Evolutionary conservation across 1,140 invertebrate genomes (phyloP).

Genomic region (Drosophila fuyamai): DNA sequence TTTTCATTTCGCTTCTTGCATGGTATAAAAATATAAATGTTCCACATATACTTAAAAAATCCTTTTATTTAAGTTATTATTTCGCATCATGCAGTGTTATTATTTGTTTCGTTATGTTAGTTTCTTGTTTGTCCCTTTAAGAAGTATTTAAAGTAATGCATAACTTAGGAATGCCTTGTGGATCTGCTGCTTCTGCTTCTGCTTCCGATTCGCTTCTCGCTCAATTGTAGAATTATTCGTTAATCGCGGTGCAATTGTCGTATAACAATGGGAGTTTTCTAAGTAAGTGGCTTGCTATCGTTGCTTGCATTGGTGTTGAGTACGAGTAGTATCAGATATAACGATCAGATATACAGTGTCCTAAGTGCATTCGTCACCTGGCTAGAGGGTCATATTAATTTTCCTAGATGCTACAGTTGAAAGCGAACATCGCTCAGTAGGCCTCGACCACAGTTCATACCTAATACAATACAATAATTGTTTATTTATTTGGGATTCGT

Average conservation of each 20-base stretch:
- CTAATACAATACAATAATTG: conserved; percentile 50
- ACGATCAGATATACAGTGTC: conserved; percentile 39
- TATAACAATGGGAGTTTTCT: conserved; percentile 60
- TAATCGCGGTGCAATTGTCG: conserved; percentile 40
- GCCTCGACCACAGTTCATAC: conserved; percentile 66
- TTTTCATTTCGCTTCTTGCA: conserved; percentile 71
- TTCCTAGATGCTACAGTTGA: conserved; percentile 74
- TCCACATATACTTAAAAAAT: conserved; percentile 79
- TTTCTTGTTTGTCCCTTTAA: conserved; percentile 30
- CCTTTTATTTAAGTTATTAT: conserved; percentile 59
- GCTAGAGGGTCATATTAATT: conserved; percentile 67
- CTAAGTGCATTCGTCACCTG: conserved; percentile 32
- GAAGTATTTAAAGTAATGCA: conserved; percentile 48
- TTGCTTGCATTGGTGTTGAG: conserved; percentile 66
- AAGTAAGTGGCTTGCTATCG: conserved; percentile 70
- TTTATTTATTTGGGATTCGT: conserved; percentile 31
- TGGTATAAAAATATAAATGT: conserved; percentile 84
- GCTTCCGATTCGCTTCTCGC: conserved; percentile 17
- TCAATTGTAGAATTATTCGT: conserved; percentile 28
- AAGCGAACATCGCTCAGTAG: conserved; percentile 84
- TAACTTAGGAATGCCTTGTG: conserved; percentile 56
- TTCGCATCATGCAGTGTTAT: conserved; percentile 44
- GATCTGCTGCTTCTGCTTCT: conserved; percentile 13
- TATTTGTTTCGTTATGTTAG: conserved; percentile 33
- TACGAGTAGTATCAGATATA: conserved; percentile 39